Base-by-base conservation (phyloP, 1,140 invertebrate genomes). In the Drosophila jambulina region DNA sequence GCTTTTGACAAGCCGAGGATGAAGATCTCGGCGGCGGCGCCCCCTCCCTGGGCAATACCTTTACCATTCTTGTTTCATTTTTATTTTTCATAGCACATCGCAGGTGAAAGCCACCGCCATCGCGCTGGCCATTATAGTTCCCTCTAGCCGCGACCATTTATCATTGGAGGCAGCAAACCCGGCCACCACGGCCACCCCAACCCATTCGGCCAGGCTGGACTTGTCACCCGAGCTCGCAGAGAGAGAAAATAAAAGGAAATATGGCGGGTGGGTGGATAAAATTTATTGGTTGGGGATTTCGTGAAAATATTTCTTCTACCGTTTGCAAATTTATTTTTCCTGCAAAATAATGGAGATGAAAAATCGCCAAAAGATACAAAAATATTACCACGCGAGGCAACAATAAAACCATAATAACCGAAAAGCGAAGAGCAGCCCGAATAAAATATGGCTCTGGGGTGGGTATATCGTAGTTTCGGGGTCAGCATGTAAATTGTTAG, bases 251-350 rank as follows among this genome's bases (percentile, higher is more conserved):
- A 36, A 67, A 71, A 70, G 63, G 5, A 15, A 27, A 45, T 34
- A 23, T 32, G 67, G 48, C 23, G n/a, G 58, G 75, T 53, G 58
- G 64, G 68, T 62, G 56, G 54, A n/a, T 45, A 61, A 59, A 91
- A 91, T 91, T 91, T 91, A 91, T 91, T 68, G 86, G 77, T 77
- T 80, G 65, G 65, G 59, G 80, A 91, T 91, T 91, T 83, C 74
- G 77, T 75, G 77, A 83, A 78, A 88, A 88, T 86, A 88, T 91
- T 83, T 91, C 78, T 87, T 59, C 65, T 58, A 75, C 70, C 74
- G 81, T 82, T 90, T 88, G 85, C 86, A 88, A 88, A 88, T 88
- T 88, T 88, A 88, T 90, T 88, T 90, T 78, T 68, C 80, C 84
- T 65, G 62, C 75, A 82, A 88, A 84, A 90, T 87, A 87, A 88